Conservation (phyloP, 1,140 invertebrate species). For the Drosophila novamexicana region DNA sequence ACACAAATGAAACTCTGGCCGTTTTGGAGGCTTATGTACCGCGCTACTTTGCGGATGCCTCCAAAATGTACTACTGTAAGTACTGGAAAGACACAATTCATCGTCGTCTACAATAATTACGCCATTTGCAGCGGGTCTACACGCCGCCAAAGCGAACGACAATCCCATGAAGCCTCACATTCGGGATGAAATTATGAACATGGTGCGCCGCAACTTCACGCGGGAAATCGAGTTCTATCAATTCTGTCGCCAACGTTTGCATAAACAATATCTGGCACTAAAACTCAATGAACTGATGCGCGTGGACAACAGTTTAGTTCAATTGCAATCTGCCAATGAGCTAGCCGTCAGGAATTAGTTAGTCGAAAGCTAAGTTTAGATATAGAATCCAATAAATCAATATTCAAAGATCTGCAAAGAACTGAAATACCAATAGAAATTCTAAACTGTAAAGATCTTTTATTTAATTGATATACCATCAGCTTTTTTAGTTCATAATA, state of each 20-base stretch:
- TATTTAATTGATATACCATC: no score
- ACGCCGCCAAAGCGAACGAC: slow-evolving; percentile 45
- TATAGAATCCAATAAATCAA: not conserved
- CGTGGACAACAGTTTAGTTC: slow-evolving; percentile 54
- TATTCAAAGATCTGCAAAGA: no score
- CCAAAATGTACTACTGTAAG: slow-evolving; percentile 91
- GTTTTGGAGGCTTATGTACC: slow-evolving; percentile 94
- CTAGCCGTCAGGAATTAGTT: slow-evolving; percentile 52
- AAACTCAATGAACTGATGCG: slow-evolving; percentile 71
- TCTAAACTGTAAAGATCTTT: no score
- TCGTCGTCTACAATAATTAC: not conserved
- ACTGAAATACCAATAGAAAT: no score
- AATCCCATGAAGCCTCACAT: slow-evolving; percentile 90
- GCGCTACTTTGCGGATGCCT: slow-evolving; percentile 91
- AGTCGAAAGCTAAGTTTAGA: slow-evolving; percentile 1
- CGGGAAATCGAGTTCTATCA: slow-evolving; percentile 96
- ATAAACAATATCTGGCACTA: slow-evolving; percentile 90
- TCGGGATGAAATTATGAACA: slow-evolving; percentile 91
- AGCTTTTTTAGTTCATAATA: no score
- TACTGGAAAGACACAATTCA: slow-evolving; percentile 57
- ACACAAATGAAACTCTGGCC: slow-evolving; percentile 92
- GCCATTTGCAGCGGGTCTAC: slow-evolving; percentile 85
- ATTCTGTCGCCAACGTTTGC: slow-evolving; percentile 93
- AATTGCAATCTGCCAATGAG: slow-evolving; percentile 36
- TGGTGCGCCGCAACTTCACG: slow-evolving; percentile 93